Evolutionary conservation across 2,113 vertebrate species (phyloP).

Genomic region (Neofelis nebulosa): DNA sequence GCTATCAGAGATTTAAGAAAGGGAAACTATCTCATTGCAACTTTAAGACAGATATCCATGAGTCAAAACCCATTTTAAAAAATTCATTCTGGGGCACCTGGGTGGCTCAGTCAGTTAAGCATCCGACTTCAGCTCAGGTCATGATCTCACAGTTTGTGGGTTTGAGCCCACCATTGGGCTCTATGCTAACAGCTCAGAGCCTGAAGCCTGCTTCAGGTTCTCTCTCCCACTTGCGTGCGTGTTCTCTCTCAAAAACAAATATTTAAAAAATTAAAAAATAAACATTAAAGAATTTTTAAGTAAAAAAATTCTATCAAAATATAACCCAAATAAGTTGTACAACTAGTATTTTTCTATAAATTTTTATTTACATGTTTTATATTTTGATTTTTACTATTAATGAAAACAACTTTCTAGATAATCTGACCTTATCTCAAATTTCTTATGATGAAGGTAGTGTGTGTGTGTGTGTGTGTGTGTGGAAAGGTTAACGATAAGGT

Average conservation of each 20-base stretch:
- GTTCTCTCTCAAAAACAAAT: neutral
- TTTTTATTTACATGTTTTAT: neutral
- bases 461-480: neutral
- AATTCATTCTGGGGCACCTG: neutral
- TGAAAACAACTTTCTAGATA: constrained; percentile 33
- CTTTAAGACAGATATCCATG: neutral
- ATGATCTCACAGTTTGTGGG: neutral
- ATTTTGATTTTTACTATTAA: neutral
- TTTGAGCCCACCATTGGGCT: no score
- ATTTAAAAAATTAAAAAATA: no score
- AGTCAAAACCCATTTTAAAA: neutral
- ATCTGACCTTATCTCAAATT: neutral
- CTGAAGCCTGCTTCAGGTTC: no score
- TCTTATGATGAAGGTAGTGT: neutral
- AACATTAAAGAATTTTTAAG: no score
- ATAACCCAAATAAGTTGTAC: neutral
- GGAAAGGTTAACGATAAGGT: neutral
- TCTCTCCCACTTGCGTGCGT: neutral
- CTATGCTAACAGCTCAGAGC: no score
- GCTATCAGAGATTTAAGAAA: neutral
- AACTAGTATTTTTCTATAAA: neutral
- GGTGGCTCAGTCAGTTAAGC: neutral
- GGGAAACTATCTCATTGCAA: neutral
- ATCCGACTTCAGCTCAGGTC: neutral
- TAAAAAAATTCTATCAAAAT: constrained; percentile 1